phyloP scores from a whole-genome alignment of 2,113 vertebrate species.

The Amblyornis subalaris region DNA sequence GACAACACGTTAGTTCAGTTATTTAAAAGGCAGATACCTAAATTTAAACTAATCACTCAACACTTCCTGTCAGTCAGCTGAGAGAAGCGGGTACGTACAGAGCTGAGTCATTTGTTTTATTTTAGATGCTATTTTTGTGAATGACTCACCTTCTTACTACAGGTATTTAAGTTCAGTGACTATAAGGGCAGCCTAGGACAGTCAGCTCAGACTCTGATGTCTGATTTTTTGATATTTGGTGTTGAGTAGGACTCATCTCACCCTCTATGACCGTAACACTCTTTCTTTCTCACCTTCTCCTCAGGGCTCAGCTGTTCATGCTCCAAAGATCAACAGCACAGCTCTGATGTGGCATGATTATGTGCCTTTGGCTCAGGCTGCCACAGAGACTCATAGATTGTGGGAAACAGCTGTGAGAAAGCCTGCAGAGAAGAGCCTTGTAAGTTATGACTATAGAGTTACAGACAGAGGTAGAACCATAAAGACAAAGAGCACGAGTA shows the following conservation, averaged over 20 bases:
- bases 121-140: background rate
- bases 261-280: accelerated
- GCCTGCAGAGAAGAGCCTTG: background rate
- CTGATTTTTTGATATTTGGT: background rate
- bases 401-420: background rate
- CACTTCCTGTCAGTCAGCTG: background rate
- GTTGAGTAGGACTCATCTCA: background rate
- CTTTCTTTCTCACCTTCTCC: background rate
- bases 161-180: background rate
- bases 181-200: background rate
- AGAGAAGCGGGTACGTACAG: background rate
- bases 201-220: background rate
- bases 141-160: background rate
- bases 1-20: background rate
- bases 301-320: background rate
- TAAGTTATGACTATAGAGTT: background rate
- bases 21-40: background rate
- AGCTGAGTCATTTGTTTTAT: background rate
- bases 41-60: background rate
- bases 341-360: background rate
- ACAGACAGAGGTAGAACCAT: background rate
- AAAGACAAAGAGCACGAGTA: background rate
- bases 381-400: background rate
- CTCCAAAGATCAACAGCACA: background rate
- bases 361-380: background rate